These are phyloP conservation scores for Cephalopterus ornatus DNA, from an alignment of 2,113 vertebrate species.

Conservation along the genomic window DNA sequence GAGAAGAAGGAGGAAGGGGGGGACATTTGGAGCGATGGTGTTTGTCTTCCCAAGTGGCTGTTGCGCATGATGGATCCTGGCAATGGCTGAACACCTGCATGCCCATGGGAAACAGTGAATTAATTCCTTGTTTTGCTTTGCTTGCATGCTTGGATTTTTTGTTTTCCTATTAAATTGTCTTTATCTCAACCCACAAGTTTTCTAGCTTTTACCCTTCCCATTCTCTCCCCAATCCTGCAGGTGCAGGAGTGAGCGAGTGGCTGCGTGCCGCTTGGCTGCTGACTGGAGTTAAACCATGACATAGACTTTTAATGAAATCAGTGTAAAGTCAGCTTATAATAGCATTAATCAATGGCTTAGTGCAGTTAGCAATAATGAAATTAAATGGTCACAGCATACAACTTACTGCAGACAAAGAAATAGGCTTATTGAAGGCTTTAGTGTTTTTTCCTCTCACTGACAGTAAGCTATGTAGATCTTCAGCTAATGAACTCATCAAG, in stretches of 20 bases:
- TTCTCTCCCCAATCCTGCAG: not conserved
- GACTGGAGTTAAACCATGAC: not conserved
- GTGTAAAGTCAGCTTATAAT: not conserved
- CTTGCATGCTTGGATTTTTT: not conserved
- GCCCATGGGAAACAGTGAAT: not conserved
- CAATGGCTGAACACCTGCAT: not conserved
- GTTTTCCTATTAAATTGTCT: not conserved
- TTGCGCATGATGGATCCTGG: not conserved
- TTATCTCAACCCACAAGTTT: not conserved
- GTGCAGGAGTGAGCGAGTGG: not conserved
- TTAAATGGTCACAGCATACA: not conserved
- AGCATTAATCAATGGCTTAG: not conserved
- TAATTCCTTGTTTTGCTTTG: not conserved
- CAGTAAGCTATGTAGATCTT: not conserved
- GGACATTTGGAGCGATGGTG: not conserved
- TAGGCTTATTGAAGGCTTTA: not conserved
- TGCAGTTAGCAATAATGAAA: slow-evolving; percentile 1
- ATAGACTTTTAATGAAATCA: not conserved
- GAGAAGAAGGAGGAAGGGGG: not conserved
- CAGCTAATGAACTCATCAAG: not conserved
- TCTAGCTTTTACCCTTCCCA: not conserved
- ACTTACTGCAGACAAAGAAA: not conserved
- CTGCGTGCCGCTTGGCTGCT: not conserved
- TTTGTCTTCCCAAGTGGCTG: not conserved
- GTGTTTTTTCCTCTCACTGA: not conserved